Base-by-base conservation (phyloP, 2,113 vertebrate species). In the Cottus gobio region DNA sequence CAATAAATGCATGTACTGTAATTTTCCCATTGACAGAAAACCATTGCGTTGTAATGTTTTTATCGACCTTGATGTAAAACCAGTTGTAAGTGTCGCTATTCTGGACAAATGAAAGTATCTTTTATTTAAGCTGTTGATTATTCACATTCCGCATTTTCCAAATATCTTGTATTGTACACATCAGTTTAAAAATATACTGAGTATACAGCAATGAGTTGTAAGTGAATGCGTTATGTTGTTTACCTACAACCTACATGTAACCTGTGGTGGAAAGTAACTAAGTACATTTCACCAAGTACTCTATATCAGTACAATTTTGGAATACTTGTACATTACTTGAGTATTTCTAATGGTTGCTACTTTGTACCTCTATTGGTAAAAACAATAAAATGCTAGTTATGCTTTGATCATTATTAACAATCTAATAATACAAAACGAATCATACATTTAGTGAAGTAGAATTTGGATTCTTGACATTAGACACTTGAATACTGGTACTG, bases 11-110 rank as follows among this genome's bases (percentile, higher is more conserved):
- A 83, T 83, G 87, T 90, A 75, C 85, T 68, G 80, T 90, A 84
- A 88, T 82, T 84, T 76, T 90, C 62, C 83, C 85, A 86, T 79
- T 82, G 83, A 86, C 84, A 73, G 70, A 85, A 85, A 87, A 83
- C 83, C 82, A 79, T 77, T 87, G 60, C 78, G 63, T 85, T 84
- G 60, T 80, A 81, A 76, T 75, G 82, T 79, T 74, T 87, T 83
- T 85, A 75, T 84, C 82, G 91, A 91, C 93, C 89, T 93, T 90
- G 78, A 83, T 88, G 80, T 87, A 68, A 89, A 89, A 87, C 72
- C 57, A 73, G 74, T 34, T 77, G 68, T 37, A 75, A 74, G 58
- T 77, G 68, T 30, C 74, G 67, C 57, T 78, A 76, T 63, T 76
- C 46, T 42, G 50, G 57, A 58, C 58, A 83, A 71, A 61, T 69